Percentiles rank a stretch among this genome's conserved stretches.
Conservation (phyloP, 2,888 invertebrate species). For the Noctua pronuba region DNA sequence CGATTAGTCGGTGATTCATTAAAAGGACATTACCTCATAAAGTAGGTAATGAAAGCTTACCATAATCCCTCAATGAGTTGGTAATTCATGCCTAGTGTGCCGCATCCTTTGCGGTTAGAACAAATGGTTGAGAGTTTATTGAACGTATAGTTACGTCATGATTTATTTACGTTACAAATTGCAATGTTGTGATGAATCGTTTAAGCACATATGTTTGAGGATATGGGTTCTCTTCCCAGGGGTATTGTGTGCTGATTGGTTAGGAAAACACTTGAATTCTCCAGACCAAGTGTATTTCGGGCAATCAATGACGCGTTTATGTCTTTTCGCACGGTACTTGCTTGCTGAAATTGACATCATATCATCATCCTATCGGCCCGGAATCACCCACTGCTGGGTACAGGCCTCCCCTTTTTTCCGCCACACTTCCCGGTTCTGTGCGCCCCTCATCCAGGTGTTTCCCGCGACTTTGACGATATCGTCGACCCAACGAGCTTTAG, state of each 20-base stretch:
- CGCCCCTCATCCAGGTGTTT: too few species aligned
- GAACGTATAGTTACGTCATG: constrained; percentile 55
- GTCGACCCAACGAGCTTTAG: too few species aligned
- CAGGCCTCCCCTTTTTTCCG: too few species aligned
- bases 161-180: constrained; percentile 47
- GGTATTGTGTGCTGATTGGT: constrained; percentile 19
- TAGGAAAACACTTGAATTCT: constrained; percentile 18
- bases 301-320: neutral
- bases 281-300: neutral
- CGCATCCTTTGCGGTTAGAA: constrained; percentile 56
- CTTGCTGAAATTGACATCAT: neutral
- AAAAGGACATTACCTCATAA: neutral
- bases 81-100: constrained; percentile 43
- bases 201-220: constrained; percentile 17
- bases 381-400: too few species aligned
- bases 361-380: too few species aligned
- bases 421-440: too few species aligned
- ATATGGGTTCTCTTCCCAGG: constrained; percentile 18
- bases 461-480: too few species aligned
- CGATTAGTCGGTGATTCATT: constrained; percentile 9
- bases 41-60: neutral
- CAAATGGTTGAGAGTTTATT: constrained; percentile 51
- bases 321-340: constrained; percentile 4
- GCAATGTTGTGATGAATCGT: constrained; percentile 24
- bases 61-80: constrained; percentile 35